Conservation (phyloP, 1,140 invertebrate species). For the Laupala kohalensis region DNA sequence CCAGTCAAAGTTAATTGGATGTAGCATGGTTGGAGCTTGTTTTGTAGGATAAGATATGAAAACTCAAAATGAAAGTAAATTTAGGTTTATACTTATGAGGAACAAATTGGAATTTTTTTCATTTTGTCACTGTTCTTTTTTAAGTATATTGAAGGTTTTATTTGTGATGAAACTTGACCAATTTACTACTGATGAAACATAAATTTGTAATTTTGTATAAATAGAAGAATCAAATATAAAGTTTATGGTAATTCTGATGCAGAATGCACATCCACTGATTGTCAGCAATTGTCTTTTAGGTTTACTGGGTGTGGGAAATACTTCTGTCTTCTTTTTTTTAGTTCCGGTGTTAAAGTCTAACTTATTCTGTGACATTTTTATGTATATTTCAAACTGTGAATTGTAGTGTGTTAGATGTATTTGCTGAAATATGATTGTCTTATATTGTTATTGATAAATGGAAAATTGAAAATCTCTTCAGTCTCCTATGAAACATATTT, state of each 20-base stretch:
- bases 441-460: neutral
- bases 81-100: neutral
- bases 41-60: neutral
- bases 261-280: neutral
- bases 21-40: neutral
- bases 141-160: neutral
- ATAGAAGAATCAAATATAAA: neutral
- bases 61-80: neutral
- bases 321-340: neutral
- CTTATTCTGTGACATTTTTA: neutral
- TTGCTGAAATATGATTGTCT: neutral
- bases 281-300: neutral
- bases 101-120: neutral
- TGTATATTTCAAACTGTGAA: neutral
- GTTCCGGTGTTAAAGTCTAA: neutral
- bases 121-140: neutral
- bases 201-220: neutral
- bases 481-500: neutral
- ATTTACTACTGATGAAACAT: neutral
- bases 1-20: neutral
- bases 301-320: neutral
- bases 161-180: neutral
- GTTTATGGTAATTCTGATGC: neutral
- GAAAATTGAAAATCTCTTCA: neutral
- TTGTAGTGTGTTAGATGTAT: neutral